Evolutionary conservation across 2,113 vertebrate species (phyloP), one percentile per base, ranked within the genome.

Genomic region (Mungos mungo): DNA sequence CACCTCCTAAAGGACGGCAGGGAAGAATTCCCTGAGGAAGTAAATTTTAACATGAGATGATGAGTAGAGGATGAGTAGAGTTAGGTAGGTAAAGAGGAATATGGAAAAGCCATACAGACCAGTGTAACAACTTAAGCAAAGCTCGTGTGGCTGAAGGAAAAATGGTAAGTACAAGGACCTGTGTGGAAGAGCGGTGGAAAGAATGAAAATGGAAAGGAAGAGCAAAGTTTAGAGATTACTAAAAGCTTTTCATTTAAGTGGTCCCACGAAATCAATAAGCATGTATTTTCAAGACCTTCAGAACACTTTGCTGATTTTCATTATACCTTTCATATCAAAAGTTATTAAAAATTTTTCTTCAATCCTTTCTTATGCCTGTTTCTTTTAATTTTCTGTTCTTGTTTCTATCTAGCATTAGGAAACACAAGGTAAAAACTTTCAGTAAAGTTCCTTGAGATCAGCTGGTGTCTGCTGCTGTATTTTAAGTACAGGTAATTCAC

Each of bases 401-500:
- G 81, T 98, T 97, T 98, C 98, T 98, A 97, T 89, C 97, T 98
- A 90, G 47, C 98, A 94, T 98, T 98, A 97, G 96, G 97, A 98
- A 98, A 98, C 95, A 92, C 95, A 94, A 97, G 92, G 95, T 96
- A 98, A 98, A 98, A 97, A 16, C 93, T 96, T 82, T 38, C 88
- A 97, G 95, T 97, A 96, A 96, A 86, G 95, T 94, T 98, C 95
- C 97, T 95, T 98, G 90, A 96, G 97, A 97, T 91, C 95, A 97
- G 54, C 97, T 84, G 94, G 94, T 98, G 96, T 98, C 97, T 89
- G 74, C 93, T n/a, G 98, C 97, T 96, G 33, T 97, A 90, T 97
- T 98, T 97, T 98, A 98, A 98, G 1, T 98, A 98, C 88, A 93
- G 93, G 96, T 97, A 97, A 98, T 96, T 98, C 98, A 95, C 91